Evolutionary conservation across 2,113 vertebrate genomes (phyloP).

Genomic region (Spilogale gracilis): DNA sequence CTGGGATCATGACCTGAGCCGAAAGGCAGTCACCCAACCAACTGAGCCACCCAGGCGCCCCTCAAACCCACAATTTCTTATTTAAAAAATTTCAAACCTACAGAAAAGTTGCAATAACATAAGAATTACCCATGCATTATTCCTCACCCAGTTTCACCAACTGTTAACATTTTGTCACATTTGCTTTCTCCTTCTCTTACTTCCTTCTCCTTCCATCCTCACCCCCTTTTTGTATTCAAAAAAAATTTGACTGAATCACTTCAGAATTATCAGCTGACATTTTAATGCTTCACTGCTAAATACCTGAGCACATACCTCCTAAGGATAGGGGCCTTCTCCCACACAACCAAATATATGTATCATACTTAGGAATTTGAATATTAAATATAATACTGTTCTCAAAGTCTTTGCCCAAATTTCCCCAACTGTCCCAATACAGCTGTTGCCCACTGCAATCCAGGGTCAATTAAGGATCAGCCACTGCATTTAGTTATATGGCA

Average conservation of each 20-base stretch:
- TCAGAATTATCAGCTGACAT: background rate
- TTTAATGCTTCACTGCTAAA: background rate
- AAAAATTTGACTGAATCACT: background rate
- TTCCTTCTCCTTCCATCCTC: background rate
- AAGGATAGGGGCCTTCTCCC: background rate
- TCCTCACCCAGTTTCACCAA: background rate
- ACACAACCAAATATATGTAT: background rate
- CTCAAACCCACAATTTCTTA: background rate
- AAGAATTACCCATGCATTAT: background rate
- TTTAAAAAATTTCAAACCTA: background rate
- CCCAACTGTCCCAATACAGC: background rate
- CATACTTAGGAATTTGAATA: background rate
- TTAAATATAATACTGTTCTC: background rate
- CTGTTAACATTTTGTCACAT: background rate
- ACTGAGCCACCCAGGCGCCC: no score
- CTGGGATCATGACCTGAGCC: no score
- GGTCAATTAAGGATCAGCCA: background rate
- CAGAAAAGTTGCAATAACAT: background rate
- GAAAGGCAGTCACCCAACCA: no score
- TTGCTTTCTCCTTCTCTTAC: background rate
- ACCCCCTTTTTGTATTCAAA: background rate
- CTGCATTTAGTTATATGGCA: background rate
- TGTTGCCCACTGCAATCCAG: background rate
- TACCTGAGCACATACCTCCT: background rate
- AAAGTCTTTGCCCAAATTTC: background rate